phyloP scores from a whole-genome alignment of 2,888 invertebrate species.

The Chaetogeoica ovagalla region DNA sequence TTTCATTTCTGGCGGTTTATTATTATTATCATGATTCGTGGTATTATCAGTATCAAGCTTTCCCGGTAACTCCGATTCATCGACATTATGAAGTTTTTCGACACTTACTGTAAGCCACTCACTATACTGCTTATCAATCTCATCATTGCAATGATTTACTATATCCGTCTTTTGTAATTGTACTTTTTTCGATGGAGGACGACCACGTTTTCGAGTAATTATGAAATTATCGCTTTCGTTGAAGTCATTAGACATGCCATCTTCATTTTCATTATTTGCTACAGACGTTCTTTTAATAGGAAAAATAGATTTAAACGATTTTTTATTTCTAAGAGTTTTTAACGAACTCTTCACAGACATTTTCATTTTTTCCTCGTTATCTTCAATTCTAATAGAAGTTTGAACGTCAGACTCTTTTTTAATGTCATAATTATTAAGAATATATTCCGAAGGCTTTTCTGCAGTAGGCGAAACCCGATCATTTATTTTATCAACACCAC shows the following conservation, averaged over 20 bases:
- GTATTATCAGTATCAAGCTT: neutral
- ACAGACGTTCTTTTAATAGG: neutral
- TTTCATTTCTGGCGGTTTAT: neutral
- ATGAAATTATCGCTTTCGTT: neutral
- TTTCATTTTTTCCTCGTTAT: neutral
- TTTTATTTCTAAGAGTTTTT: neutral
- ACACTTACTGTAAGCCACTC: neutral
- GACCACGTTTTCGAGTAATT: neutral
- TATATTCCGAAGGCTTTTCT: neutral
- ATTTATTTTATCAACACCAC: neutral
- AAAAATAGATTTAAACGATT: neutral
- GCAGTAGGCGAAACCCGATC: too few species aligned
- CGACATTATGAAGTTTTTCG: neutral
- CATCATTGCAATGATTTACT: neutral
- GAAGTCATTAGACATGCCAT: neutral
- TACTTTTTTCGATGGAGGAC: neutral
- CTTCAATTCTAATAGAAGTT: neutral
- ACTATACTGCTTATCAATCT: neutral
- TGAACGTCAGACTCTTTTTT: neutral
- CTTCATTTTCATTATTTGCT: neutral
- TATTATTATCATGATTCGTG: neutral
- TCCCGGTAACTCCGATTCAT: neutral
- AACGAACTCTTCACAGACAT: neutral
- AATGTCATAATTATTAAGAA: neutral
- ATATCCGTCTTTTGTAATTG: neutral